Evolutionary conservation across 2,888 invertebrate genomes (phyloP).

Genomic region (Leptinotarsa juncta): DNA sequence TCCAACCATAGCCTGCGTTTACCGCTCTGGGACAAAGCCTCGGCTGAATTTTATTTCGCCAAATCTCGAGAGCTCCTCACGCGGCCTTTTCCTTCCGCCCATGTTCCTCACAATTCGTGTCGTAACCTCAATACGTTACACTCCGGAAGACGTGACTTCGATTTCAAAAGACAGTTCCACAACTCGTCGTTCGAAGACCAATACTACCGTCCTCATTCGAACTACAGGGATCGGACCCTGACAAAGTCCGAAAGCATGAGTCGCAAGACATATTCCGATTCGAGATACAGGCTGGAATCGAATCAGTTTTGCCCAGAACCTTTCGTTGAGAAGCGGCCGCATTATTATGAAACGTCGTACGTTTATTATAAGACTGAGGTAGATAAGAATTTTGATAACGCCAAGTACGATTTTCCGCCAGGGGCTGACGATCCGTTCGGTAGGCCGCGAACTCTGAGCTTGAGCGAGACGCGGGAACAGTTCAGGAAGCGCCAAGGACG

Average conservation of each 20-base stretch:
- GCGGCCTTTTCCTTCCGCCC: conserved; percentile 67
- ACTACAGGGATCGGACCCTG: conserved; percentile 61
- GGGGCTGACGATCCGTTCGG: conserved; percentile 36
- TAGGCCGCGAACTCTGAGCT: conserved; percentile 56
- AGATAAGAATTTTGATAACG: conserved; percentile 45
- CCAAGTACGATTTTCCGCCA: conserved; percentile 21
- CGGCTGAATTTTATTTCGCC: conserved; percentile 79
- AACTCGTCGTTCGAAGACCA: conserved; percentile 58
- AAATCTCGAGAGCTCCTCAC: conserved; percentile 77
- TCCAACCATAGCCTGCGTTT: conserved; percentile 67
- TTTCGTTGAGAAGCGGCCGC: conserved; percentile 46
- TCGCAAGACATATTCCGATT: conserved; percentile 62
- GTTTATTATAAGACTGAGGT: conserved; percentile 57
- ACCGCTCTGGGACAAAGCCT: conserved; percentile 79
- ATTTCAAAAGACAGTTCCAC: conserved; percentile 55
- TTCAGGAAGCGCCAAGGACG: conserved; percentile 60
- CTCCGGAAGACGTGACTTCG: conserved; percentile 48
- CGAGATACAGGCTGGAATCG: conserved; percentile 49
- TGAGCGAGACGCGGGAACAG: conserved; percentile 55
- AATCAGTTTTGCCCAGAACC: conserved; percentile 53
- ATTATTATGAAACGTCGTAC: conserved; percentile 58
- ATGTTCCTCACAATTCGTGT: conserved; percentile 60
- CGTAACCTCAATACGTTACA: conserved; percentile 56
- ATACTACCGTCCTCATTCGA: conserved; percentile 49
- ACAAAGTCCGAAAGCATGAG: conserved; percentile 65